Evolutionary conservation across 2,113 vertebrate species (phyloP).

Genomic region (Pteronura brasiliensis): DNA sequence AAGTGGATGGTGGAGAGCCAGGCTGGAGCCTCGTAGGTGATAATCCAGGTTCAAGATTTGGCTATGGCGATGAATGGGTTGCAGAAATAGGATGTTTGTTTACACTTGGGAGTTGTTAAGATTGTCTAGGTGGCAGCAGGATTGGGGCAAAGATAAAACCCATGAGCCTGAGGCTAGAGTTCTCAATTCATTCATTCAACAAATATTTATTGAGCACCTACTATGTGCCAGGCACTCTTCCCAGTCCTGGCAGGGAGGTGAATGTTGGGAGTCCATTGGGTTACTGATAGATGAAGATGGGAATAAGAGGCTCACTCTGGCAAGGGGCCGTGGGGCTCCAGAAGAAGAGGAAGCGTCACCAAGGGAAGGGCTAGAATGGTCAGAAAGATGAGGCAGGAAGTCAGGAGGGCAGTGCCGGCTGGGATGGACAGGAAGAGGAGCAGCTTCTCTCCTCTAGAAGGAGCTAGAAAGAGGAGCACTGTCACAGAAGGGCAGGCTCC

Average conservation of each 20-base stretch:
- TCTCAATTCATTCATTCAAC: conserved; percentile 56
- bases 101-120: background rate
- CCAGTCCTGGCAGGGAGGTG: background rate
- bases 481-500: background rate
- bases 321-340: background rate
- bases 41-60: background rate
- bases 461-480: background rate
- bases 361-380: background rate
- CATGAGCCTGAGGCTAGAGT: fast-evolving
- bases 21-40: background rate
- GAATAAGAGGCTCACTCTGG: background rate
- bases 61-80: background rate
- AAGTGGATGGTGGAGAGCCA: background rate
- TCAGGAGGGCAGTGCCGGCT: fast-evolving
- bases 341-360: background rate
- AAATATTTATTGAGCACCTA: conserved; percentile 75
- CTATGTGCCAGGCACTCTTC: conserved; percentile 49
- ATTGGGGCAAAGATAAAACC: background rate
- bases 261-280: background rate
- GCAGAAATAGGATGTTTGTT: background rate
- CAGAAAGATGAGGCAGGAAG: background rate
- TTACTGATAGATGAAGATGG: conserved; percentile 1
- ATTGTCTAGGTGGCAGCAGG: background rate
- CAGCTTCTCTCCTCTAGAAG: background rate
- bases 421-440: background rate